Evolutionary conservation across 2,888 invertebrate species (phyloP), one percentile per base, ranked within the genome.

Genomic region (Seira ritae): DNA sequence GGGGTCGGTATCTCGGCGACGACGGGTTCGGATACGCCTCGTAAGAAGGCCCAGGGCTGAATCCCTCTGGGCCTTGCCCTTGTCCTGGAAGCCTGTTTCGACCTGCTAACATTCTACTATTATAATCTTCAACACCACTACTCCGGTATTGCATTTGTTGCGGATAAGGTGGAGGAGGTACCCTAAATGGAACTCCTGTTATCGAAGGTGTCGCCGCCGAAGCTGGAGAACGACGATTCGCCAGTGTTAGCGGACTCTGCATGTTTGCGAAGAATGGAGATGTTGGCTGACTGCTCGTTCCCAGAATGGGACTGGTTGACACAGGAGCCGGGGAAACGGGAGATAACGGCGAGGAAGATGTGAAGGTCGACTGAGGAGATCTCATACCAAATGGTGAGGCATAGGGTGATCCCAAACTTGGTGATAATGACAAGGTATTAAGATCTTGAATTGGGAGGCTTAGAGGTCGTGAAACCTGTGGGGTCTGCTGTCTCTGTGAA

Each of bases 131-230:
- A 8, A 8, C 6, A 42, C n/a, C n/a, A n/a, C 42, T 42, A 8
- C 6, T 42, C 6, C 6, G 42, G 12, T 42, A 42, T n/a, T n/a
- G n/a, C n/a, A n/a, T n/a, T 60, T 60, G 60, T n/a, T 10, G 60
- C 4, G 60, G 60, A n/a, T 60, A 60, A 15, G 60, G 17, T 60
- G 60, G 60, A 8, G 60, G 60, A 60, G 60, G 60, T 60, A 8
- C 17, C 60, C 60, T n/a, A 8, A n/a, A 42, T 8, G 42, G 42
- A 60, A n/a, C 17, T 60, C 60, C 8, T 60, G n/a, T n/a, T 60
- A 42, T 42, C 12, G 42, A 42, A 8, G 4, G 4, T 4, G 42
- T 42, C 12, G 42, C 42, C 42, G 12, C 12, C 12, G 42, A 4
- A 4, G 6, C 42, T 8, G 42, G 42, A 12, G 6, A 8, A 8